Base-by-base conservation (phyloP, 2,113 vertebrate species). In the Laticauda colubrina region DNA sequence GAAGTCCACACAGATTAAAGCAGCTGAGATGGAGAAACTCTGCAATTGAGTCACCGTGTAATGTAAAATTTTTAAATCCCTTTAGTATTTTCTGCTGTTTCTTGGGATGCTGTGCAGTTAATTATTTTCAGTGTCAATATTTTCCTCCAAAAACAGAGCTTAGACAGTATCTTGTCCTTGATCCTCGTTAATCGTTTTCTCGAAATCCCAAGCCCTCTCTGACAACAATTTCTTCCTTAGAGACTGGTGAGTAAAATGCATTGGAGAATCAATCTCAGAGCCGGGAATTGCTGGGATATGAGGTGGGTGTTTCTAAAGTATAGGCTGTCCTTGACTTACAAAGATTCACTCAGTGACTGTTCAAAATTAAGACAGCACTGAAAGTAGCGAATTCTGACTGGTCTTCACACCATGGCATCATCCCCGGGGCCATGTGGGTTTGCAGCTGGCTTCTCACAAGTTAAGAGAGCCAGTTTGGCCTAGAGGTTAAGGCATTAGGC, bases 151-250 rank as follows among this genome's bases (percentile, higher is more conserved):
- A 43, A 85, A 85, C 11, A 59, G 26, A 39, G 88, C 69, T 89
- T 85, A 93, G 69, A 43, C 2, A 3, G 54, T 59, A 51, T 61
- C 75, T 43, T 85, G 57, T 57, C 54, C 69, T 59, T 93, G 59
- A 93, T 85, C 88, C 88, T 20, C 21, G 3, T n/a, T 93, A 93
- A 93, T 90, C 69, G 5, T 55, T 39, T 59, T 45, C 54, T 23
- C 12, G 23, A 86, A 56, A 89, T 51, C 45, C 24, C 29, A 85
- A 75, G 34, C 23, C 18, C 45, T 55, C 64, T n/a, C 64, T 4
- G 4, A 39, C 53, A 59, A n/a, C 26, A 51, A 48, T 34, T 48
- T 29, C 24, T 92, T 43, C 54, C 64, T 51, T n/a, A 2, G 81
- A 8, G 54, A 85, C 26, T 20, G 4, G 48, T n/a, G 61, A 75